Conservation (phyloP, 2,888 invertebrate genomes). For the Poecilobothrus nobilitatus region DNA sequence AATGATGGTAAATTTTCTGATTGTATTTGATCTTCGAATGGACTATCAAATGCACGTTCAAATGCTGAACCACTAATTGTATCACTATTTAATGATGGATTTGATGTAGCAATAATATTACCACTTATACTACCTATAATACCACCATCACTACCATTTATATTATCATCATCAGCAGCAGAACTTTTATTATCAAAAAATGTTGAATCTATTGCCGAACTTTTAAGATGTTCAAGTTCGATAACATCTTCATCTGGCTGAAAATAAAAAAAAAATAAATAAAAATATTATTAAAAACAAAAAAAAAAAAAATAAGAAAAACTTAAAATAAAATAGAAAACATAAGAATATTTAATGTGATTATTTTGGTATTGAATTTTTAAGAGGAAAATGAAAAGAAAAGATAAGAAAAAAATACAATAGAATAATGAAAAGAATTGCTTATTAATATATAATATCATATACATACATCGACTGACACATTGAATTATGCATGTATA, state of each 20-base stretch:
- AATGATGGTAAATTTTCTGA: slow-evolving; percentile 16
- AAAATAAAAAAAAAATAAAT: slow-evolving; percentile 20
- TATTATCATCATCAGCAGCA: slow-evolving; percentile 24
- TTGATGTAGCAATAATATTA: slow-evolving; percentile 12
- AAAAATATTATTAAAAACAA: slow-evolving; percentile 7
- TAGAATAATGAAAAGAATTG: not conserved
- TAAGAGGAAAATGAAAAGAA: not conserved
- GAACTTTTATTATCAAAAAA: slow-evolving; percentile 12
- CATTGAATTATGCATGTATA: not conserved
- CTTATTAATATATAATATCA: no score
- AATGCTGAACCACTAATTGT: slow-evolving; percentile 15
- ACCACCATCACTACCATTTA: slow-evolving; percentile 17
- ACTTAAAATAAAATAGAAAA: not conserved
- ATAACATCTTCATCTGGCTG: slow-evolving; percentile 47
- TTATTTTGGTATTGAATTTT: not conserved
- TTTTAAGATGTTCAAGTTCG: slow-evolving; percentile 47
- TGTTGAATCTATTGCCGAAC: slow-evolving; percentile 20
- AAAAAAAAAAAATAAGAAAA: not conserved
- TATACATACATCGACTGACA: no score
- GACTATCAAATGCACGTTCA: slow-evolving; percentile 1
- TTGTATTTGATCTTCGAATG: not conserved
- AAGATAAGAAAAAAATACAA: not conserved
- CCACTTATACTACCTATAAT: slow-evolving; percentile 19
- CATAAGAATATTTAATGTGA: not conserved
- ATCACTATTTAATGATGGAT: slow-evolving; percentile 20